phyloP scores from a whole-genome alignment of 2,888 invertebrate species.

The Rhabditoides inermis region DNA sequence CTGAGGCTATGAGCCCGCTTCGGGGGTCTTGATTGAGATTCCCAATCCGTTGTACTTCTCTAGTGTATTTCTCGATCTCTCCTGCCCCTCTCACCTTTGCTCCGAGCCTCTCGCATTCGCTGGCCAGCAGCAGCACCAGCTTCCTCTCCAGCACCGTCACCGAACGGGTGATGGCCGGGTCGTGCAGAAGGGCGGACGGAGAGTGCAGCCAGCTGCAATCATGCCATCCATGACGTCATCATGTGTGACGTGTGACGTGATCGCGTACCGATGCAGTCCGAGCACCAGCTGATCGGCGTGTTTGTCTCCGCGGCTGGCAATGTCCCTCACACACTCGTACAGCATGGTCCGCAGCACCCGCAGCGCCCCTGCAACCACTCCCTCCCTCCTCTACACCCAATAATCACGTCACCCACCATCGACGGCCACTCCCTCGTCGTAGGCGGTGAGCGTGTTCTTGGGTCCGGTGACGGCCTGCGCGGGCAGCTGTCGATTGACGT shows the following conservation, averaged over 20 bases:
- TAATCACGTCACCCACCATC: too few relatives aligned
- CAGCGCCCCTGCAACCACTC: too few relatives aligned
- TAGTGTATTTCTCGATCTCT: too few relatives aligned
- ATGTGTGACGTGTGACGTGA: too few relatives aligned
- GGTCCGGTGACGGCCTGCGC: slow-evolving; percentile 15
- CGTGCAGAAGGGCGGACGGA: slow-evolving; percentile 77
- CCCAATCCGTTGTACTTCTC: too few relatives aligned
- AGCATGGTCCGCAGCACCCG: slow-evolving; percentile 72
- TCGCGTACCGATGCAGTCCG: slow-evolving; percentile 75
- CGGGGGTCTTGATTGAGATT: too few relatives aligned
- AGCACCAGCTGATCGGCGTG: slow-evolving; percentile 92
- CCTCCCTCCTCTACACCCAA: too few relatives aligned
- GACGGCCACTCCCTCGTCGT: slow-evolving; percentile 56
- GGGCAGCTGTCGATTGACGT: slow-evolving; percentile 20
- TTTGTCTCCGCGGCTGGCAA: slow-evolving; percentile 75
- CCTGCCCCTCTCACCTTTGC: slow-evolving; percentile 75
- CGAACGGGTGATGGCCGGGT: slow-evolving; percentile 81
- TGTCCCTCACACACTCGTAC: slow-evolving; percentile 79
- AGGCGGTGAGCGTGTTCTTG: slow-evolving; percentile 18
- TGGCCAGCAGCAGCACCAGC: slow-evolving; percentile 69
- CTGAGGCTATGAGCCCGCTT: too few relatives aligned
- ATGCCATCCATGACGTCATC: too few relatives aligned
- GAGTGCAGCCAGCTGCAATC: slow-evolving; percentile 82
- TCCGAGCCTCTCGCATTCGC: slow-evolving; percentile 83
- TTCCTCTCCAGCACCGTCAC: slow-evolving; percentile 91